phyloP scores from a whole-genome alignment of 2,888 invertebrate genomes.

The Podabrus alpinus region DNA sequence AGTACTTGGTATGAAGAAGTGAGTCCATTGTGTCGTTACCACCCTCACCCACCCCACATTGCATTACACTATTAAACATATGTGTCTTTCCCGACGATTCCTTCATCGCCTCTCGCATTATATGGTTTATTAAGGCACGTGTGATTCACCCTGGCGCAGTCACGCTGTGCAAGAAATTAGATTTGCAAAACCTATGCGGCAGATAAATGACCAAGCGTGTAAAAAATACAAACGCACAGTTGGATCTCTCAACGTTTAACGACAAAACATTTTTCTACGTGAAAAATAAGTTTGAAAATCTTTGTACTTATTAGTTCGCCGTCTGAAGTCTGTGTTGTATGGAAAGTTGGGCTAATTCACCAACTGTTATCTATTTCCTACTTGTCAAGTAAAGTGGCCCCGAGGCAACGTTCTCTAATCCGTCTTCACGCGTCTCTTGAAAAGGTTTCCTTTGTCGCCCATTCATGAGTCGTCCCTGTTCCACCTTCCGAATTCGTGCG shows the following conservation, averaged over 20 bases:
- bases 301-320: not conserved
- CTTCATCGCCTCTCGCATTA: slow-evolving; percentile 28
- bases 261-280: not conserved
- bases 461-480: slow-evolving; percentile 7
- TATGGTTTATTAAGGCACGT: slow-evolving; percentile 21
- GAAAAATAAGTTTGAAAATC: not conserved
- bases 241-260: not conserved
- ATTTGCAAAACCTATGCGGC: slow-evolving; percentile 9
- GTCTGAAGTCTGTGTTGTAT: slow-evolving; percentile 17
- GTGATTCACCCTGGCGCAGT: slow-evolving; percentile 22
- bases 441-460: slow-evolving; percentile 21
- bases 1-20: slow-evolving; percentile 10
- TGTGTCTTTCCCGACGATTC: slow-evolving; percentile 45
- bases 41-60: slow-evolving; percentile 36
- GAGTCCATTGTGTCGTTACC: slow-evolving; percentile 28
- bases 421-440: slow-evolving; percentile 24
- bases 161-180: slow-evolving; percentile 19
- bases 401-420: slow-evolving; percentile 26
- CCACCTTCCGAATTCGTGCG: not conserved
- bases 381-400: slow-evolving; percentile 28
- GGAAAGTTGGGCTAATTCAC: slow-evolving; percentile 27
- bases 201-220: slow-evolving; percentile 13
- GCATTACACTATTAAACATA: slow-evolving; percentile 46
- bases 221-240: not conserved
- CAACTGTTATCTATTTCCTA: slow-evolving; percentile 24